A percentile compares a stretch with the other conserved stretches of the same genome.
Evolutionary conservation across 2,113 vertebrate genomes (phyloP).

Genomic region (Thalassoma bifasciatum): DNA sequence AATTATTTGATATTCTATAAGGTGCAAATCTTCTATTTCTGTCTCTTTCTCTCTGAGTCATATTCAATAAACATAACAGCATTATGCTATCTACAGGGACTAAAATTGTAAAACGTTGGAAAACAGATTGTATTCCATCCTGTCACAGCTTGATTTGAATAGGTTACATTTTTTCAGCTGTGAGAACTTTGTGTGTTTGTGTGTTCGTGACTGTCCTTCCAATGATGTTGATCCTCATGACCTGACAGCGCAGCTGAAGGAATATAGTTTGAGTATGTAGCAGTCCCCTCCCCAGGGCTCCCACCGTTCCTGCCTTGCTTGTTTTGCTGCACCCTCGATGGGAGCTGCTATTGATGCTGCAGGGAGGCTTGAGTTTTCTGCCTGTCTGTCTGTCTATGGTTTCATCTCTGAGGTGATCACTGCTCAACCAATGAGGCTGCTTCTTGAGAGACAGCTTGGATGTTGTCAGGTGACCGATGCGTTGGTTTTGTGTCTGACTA

Average conservation of each 20-base stretch:
- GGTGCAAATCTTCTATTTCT: too few relatives aligned
- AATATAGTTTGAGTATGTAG: conserved; percentile 37
- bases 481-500: neutral
- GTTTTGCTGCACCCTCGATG: conserved; percentile 57
- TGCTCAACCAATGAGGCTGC: conserved; percentile 27
- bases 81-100: too few relatives aligned
- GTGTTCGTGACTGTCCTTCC: conserved; percentile 14
- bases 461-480: conserved; percentile 36
- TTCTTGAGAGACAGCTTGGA: conserved; percentile 6
- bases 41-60: too few relatives aligned
- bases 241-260: conserved; percentile 34
- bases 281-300: conserved; percentile 30
- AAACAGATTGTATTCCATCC: neutral
- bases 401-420: conserved; percentile 45
- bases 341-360: conserved; percentile 46
- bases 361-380: conserved; percentile 14
- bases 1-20: too few relatives aligned
- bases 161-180: conserved; percentile 16
- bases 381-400: neutral
- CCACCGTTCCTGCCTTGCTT: conserved; percentile 41
- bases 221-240: conserved; percentile 32
- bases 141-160: conserved; percentile 18
- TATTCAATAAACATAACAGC: too few relatives aligned
- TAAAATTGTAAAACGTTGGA: neutral
- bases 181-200: conserved; percentile 16